Base-by-base conservation (phyloP, 2,888 invertebrate genomes). In the Pilophorus perplexus region DNA sequence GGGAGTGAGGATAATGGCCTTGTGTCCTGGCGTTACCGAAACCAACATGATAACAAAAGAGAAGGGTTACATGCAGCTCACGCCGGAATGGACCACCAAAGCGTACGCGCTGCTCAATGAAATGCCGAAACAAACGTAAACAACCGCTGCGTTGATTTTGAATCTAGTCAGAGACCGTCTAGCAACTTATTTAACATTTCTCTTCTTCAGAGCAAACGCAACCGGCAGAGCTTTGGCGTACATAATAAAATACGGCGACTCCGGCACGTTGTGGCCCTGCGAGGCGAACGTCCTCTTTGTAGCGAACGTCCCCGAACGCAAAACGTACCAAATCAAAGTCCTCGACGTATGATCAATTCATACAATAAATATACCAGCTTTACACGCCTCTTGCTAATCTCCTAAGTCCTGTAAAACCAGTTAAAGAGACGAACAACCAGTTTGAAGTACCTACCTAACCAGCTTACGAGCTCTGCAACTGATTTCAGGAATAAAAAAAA, bases 231-330 rank as follows among this genome's bases (percentile, higher is more conserved):
- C 77, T 0, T 73, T 75, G 2, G 66, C 76, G 2, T 75, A 77
- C 66, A 66, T 77, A 12, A 68, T 77, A n/a, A 74, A 74, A 64
- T 74, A 74, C 62, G 78, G 72, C 3, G 66, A 71, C 6, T 73
- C 74, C 18, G 77, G 76, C 5, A 74, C 75, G 1, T 73, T 77
- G 2, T 78, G 78, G 77, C 71, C 76, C 3, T 71, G 77, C 16
- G 77, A 78, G 57, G 68, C 67, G 25, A 66, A 60, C 4, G 50
- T 60, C 37, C 55, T 71, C 12, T 67, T 25, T 40, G 14, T 64
- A 42, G 48, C 67, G 12, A 44, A 48, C 5, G 38, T 64, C 8
- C 70, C 68, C 2, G 40, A 67, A 4, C 42, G 67, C 3, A 0
- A 20, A n/a, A 42, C 55, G 3, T 68, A 67, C 40, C 55, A 57